Base-by-base conservation (phyloP, 2,113 vertebrate genomes). In the Zosterops pallidus region DNA sequence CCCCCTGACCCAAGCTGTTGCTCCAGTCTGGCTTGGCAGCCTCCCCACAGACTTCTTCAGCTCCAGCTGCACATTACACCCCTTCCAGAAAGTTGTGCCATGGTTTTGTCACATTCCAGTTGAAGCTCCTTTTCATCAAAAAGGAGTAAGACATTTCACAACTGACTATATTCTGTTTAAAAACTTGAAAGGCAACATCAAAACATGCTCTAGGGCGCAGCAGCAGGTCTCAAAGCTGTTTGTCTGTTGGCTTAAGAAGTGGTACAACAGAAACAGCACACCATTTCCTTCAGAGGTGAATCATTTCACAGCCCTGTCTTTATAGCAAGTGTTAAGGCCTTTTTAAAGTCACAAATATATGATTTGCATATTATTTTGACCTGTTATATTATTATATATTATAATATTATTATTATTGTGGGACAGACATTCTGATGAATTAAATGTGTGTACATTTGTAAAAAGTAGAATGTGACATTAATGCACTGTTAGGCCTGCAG, bases 61-160 rank as follows among this genome's bases (percentile, higher is more conserved):
- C 49, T 56, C 44, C 49, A 42, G 55, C 35, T 55, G 39, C 50
- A 50, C 2, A 0, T 28, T 29, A 20, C 12, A 35, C 4, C 44
- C n/a, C 49, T 82, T 60, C 37, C 44, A 82, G 37, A 72, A 83
- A 44, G 31, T 3, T 88, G 23, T 65, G 50, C 77, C 59, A 5
- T 14, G 24, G 18, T 14, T 33, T 89, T 1, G 0, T 71, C 4
- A 1, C 16, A 14, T 42, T 49, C 46, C 16, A n/a, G 9, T 8
- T 52, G 44, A 68, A 79, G 67, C 28, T 55, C 19, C 6, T 83
- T 72, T 72, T 69, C n/a, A 59, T 53, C 33, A 70, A 56, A 71
- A 68, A 64, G 31, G 33, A n/a, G 19, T 24, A 75, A 74, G 22
- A 37, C 26, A 33, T 78, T 80, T 89, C 35, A 39, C 24, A 67